Evolutionary conservation across 2,113 vertebrate species (phyloP).

Genomic region (Clarias batrachus): DNA sequence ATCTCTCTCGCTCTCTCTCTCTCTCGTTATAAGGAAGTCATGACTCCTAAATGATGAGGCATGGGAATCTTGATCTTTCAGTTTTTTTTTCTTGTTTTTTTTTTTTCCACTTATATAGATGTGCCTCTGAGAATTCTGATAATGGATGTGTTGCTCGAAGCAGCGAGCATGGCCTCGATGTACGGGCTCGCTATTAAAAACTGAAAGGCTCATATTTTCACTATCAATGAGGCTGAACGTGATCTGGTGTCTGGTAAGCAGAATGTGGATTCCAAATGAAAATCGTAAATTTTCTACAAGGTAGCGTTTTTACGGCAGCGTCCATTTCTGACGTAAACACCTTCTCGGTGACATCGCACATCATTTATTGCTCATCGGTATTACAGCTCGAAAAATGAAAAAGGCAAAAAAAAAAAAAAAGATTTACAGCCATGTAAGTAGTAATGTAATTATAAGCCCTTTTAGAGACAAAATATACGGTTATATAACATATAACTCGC

Average conservation of each 20-base stretch:
- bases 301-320: background rate
- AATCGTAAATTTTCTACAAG: background rate
- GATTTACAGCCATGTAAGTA: conserved; percentile 34
- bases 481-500: conserved; percentile 34
- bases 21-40: background rate
- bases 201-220: conserved; percentile 24
- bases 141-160: background rate
- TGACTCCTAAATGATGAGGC: conserved; percentile 20
- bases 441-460: conserved; percentile 20
- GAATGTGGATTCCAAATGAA: conserved; percentile 12
- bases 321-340: conserved; percentile 4
- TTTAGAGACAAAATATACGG: conserved; percentile 2
- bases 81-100: too few relatives aligned
- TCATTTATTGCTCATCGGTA: conserved; percentile 18
- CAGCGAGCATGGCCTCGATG: background rate
- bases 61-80: background rate
- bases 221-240: background rate
- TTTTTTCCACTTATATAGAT: background rate
- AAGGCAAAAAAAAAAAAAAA: background rate
- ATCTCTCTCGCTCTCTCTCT: background rate
- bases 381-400: background rate
- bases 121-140: background rate
- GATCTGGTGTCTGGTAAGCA: conserved; percentile 14
- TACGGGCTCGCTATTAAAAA: background rate
- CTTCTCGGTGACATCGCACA: background rate